These are phyloP conservation scores for Drosophila imparisetae DNA, from an alignment of 2,888 invertebrate species.

Conservation along the genomic window DNA sequence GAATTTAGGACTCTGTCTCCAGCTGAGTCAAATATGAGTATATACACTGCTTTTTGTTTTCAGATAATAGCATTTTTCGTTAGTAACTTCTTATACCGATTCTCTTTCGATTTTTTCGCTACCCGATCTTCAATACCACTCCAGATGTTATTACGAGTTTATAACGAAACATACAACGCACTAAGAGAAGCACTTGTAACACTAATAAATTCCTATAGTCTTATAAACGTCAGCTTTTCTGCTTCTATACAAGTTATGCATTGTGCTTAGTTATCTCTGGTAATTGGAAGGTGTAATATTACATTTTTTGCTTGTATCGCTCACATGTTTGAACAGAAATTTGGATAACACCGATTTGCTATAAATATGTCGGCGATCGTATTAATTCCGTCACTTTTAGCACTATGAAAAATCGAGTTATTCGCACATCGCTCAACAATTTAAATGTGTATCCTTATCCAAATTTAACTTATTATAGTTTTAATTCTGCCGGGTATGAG, in stretches of 20 bases:
- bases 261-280: background rate
- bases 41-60: background rate
- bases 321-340: background rate
- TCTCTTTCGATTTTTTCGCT: background rate
- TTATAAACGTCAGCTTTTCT: background rate
- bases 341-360: background rate
- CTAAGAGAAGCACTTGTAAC: background rate
- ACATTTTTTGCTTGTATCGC: background rate
- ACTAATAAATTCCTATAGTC: background rate
- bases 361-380: background rate
- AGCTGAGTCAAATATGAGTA: conserved; percentile 24
- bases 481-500: background rate
- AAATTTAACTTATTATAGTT: background rate
- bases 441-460: background rate
- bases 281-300: background rate
- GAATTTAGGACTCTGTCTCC: conserved; percentile 24
- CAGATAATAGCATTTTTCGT: conserved; percentile 11
- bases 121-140: background rate
- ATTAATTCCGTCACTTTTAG: background rate
- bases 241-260: background rate
- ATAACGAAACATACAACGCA: background rate
- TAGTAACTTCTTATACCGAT: conserved; percentile 5
- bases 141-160: background rate
- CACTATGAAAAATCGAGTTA: background rate
- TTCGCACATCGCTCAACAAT: background rate